Percentiles rank a stretch among this genome's conserved stretches.
These are phyloP conservation scores for Drosophila anceps DNA, from an alignment of 2,888 invertebrate genomes.

Conservation along the genomic window DNA sequence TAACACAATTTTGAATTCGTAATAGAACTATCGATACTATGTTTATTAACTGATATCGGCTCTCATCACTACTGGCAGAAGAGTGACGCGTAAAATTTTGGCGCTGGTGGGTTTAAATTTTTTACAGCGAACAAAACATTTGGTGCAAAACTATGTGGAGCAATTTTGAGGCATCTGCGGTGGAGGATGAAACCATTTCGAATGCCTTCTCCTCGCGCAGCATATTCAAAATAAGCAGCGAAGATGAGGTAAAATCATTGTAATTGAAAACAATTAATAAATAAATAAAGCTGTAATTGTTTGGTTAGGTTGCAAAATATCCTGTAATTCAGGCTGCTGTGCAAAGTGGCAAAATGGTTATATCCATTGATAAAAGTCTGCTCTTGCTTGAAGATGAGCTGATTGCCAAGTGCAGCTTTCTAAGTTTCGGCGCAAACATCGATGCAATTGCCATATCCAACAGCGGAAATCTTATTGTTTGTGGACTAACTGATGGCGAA, in stretches of 20 bases:
- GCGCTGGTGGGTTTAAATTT: constrained; percentile 59
- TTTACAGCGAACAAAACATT: constrained; percentile 13
- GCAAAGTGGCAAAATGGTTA: constrained; percentile 83
- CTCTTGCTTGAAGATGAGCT: constrained; percentile 83
- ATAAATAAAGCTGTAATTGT: neutral
- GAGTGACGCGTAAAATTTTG: constrained; percentile 63
- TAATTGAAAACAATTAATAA: neutral
- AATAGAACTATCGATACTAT: constrained; percentile 32
- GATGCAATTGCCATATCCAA: constrained; percentile 81
- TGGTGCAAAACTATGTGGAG: constrained; percentile 80
- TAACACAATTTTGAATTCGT: neutral
- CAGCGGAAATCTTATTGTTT: constrained; percentile 83
- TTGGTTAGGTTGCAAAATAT: constrained; percentile 74
- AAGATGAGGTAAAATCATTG: constrained; percentile 72
- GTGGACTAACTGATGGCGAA: constrained; percentile 83
- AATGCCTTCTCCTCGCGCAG: constrained; percentile 83
- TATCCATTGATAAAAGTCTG: constrained; percentile 83
- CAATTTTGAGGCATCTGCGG: constrained; percentile 80
- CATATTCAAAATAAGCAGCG: constrained; percentile 83
- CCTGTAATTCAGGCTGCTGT: constrained; percentile 81
- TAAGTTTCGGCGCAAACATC: constrained; percentile 80
- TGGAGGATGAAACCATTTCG: constrained; percentile 84
- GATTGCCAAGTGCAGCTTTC: constrained; percentile 81
- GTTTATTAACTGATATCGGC: neutral
- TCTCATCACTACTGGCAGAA: constrained; percentile 1